Conservation (phyloP, 1,140 invertebrate species). For the Nasonia vitripennis region DNA sequence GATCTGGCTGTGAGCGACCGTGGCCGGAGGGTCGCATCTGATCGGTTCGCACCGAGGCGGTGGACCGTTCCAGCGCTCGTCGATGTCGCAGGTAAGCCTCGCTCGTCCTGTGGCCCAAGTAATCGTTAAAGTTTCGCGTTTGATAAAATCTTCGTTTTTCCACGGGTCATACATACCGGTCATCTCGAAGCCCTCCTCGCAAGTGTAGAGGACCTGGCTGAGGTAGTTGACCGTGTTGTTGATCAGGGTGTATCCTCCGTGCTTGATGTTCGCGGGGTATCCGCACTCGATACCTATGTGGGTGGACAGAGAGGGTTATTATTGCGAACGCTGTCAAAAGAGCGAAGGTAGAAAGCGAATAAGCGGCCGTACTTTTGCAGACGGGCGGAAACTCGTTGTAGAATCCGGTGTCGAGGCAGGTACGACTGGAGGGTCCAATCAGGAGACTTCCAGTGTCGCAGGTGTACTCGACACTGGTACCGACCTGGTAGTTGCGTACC, state of each 20-base stretch:
- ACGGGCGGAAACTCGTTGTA: conserved; percentile 95
- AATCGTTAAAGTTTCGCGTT: not conserved
- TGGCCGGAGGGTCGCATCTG: conserved; percentile 83
- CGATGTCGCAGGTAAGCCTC: conserved; percentile 91
- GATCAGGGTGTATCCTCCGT: conserved; percentile 87
- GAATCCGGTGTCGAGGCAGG: conserved; percentile 93
- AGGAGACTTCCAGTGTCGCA: conserved; percentile 91
- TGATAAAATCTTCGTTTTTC: no score
- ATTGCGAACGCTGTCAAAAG: not conserved
- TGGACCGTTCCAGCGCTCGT: conserved; percentile 95
- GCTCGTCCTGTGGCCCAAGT: conserved; percentile 77
- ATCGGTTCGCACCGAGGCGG: conserved; percentile 91
- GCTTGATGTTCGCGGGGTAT: conserved; percentile 88
- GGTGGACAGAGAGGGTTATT: conserved; percentile 41
- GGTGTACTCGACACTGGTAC: conserved; percentile 89
- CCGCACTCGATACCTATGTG: conserved; percentile 90
- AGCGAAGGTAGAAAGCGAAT: not conserved
- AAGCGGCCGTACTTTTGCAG: conserved; percentile 87
- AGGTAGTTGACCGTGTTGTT: conserved; percentile 90
- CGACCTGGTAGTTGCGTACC: conserved; percentile 85
- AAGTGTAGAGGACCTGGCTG: conserved; percentile 89
- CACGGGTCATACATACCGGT: conserved; percentile 72
- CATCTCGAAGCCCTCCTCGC: conserved; percentile 89
- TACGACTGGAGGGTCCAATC: conserved; percentile 88
- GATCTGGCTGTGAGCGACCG: conserved; percentile 83